Conservation (phyloP, 2,113 vertebrate species). For the Ptychochromis oligacanthus region DNA sequence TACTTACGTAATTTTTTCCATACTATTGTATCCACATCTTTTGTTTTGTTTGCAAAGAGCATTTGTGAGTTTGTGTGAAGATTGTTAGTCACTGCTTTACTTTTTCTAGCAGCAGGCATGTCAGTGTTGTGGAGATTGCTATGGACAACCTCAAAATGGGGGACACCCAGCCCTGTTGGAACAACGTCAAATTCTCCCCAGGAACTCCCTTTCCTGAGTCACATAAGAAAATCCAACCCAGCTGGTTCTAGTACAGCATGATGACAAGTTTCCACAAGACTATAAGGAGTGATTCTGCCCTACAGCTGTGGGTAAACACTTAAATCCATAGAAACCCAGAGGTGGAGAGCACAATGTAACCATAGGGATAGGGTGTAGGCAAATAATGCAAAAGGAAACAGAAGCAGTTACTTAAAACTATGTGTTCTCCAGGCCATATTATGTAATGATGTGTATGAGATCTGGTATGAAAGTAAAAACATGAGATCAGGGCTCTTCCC, state of each 20-base stretch:
- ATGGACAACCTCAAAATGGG: conserved; percentile 23
- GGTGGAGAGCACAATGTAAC: not conserved
- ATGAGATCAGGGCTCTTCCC: not conserved
- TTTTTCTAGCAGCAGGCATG: not conserved
- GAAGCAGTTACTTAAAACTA: not conserved
- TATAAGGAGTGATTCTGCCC: not conserved
- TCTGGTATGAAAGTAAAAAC: not conserved
- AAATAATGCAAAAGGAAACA: not conserved
- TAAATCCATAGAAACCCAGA: not conserved
- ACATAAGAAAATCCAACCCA: not conserved
- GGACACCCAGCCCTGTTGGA: not conserved
- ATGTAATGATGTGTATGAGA: not conserved
- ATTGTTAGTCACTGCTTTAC: not conserved
- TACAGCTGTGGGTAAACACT: not conserved
- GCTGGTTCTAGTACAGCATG: not conserved
- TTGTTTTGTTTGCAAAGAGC: fast-evolving
- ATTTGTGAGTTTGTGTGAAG: not conserved
- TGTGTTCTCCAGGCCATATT: not conserved
- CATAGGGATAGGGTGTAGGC: not conserved
- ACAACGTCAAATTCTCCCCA: fast-evolving
- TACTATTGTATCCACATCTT: not conserved
- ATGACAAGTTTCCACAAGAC: conserved; percentile 25
- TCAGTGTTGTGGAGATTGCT: conserved; percentile 11
- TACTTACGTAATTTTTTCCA: not conserved
- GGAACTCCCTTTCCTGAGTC: conserved; percentile 41